A percentile compares a stretch with the other conserved stretches of the same genome.
These are phyloP conservation scores for Trichopoda pennipes DNA, from an alignment of 2,888 invertebrate species.

Conservation along the genomic window DNA sequence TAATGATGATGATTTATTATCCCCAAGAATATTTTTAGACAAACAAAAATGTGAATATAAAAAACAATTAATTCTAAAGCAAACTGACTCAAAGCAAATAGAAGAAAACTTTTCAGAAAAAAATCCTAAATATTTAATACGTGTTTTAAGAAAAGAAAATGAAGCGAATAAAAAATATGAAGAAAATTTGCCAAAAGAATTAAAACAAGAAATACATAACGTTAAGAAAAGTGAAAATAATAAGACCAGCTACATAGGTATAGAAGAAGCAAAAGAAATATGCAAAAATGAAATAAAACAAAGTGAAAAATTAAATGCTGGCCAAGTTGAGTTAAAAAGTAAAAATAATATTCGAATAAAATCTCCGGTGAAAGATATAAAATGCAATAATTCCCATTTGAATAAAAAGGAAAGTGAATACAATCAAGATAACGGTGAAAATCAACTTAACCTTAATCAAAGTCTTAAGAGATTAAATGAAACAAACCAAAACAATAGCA, in stretches of 20 bases:
- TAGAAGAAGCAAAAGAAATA: constrained; percentile 15
- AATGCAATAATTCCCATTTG: constrained; percentile 36
- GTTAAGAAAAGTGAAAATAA: constrained; percentile 3
- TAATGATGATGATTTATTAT: constrained; percentile 39
- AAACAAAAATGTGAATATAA: constrained; percentile 52
- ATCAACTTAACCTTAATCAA: constrained; percentile 53
- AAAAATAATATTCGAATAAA: constrained; percentile 16
- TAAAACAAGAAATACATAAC: neutral
- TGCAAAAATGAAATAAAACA: constrained; percentile 13
- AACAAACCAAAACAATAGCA: constrained; percentile 40
- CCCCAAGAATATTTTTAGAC: constrained; percentile 48
- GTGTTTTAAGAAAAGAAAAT: constrained; percentile 3
- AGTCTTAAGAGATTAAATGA: constrained; percentile 48
- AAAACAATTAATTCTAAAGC: constrained; percentile 33
- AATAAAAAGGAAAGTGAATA: constrained; percentile 52
- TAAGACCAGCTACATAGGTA: neutral
- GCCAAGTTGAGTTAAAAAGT: constrained; percentile 10
- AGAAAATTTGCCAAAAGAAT: constrained; percentile 2
- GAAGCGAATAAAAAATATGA: neutral
- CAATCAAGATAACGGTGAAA: constrained; percentile 42
- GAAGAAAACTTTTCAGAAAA: neutral
- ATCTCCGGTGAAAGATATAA: constrained; percentile 36
- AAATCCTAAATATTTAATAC: constrained; percentile 16
- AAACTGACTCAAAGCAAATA: constrained; percentile 30
- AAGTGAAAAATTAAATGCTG: constrained; percentile 11